Conservation (phyloP, 2,888 invertebrate genomes). For the Leptopilina syphax region DNA sequence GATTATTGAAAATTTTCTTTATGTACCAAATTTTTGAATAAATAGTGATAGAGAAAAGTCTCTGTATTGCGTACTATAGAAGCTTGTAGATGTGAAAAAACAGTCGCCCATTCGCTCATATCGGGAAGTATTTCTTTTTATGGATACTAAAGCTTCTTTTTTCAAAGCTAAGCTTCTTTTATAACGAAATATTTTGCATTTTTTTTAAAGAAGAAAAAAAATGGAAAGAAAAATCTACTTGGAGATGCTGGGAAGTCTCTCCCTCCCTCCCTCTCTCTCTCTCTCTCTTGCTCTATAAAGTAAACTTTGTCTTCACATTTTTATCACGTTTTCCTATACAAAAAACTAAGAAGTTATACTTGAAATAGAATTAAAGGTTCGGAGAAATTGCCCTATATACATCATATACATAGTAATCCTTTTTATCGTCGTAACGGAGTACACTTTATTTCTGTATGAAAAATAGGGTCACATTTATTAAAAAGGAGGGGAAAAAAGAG, state of each 20-base stretch:
- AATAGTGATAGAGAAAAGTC: background rate
- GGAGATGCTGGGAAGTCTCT: background rate
- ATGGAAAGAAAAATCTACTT: background rate
- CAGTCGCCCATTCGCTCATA: background rate
- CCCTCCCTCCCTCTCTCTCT: too few species aligned
- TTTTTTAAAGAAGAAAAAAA: background rate
- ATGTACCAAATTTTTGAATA: background rate
- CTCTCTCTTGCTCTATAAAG: background rate
- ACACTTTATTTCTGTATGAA: background rate
- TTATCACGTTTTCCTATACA: background rate
- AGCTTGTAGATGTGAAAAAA: background rate
- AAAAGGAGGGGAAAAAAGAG: background rate
- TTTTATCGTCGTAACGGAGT: conserved; percentile 12
- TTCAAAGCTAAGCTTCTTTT: conserved; percentile 15
- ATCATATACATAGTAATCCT: background rate
- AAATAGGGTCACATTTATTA: conserved; percentile 9
- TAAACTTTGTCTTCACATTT: background rate
- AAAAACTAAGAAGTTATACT: background rate
- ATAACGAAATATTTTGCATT: background rate
- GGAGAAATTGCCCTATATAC: conserved; percentile 1
- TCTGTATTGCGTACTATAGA: background rate
- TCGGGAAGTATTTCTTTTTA: conserved; percentile 1
- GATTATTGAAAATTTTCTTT: background rate
- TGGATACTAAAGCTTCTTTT: conserved; percentile 8
- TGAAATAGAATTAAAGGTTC: conserved; percentile 6